Base-by-base conservation (phyloP, 2,113 vertebrate genomes). In the Ancistrus triradiatus region DNA sequence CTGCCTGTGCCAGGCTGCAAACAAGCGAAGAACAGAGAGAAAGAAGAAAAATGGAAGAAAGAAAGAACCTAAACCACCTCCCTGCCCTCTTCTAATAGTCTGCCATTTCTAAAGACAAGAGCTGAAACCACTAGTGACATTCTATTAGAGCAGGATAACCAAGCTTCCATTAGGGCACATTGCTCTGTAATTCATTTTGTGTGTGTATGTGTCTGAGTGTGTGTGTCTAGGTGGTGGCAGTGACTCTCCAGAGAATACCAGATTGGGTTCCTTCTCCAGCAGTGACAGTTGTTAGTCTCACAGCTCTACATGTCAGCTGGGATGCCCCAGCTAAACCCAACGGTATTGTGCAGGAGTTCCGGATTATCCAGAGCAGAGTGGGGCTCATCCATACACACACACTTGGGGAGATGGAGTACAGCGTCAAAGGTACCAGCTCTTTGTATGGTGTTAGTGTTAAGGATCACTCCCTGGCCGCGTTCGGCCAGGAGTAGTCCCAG, bases 221-320 rank as follows among this genome's bases (percentile, higher is more conserved):
- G 48, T 50, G 48, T 51, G 46, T 58, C 2, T 55, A 95, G 94
- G 91, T 95, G 80, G 77, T 89, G 69, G 92, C 88, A 64, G 82
- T 87, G 72, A 91, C 89, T 55, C 80, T 89, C 77, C 91, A 87
- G 80, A 90, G 91, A 67, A 74, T 90, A 73, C 92, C 91, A 0
- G 89, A 93, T 80, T 86, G 70, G 2, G 57, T 95, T 68, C 74
- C 69, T 57, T 79, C 87, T 4, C 90, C 91, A 6, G 40, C 74
- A 69, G 2, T 96, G 69, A 88, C 69, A 17, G 81, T 86, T 18
- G 69, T 83, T 63, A 88, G 83, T 59, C 75, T 91, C 18, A 79
- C 75, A 43, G 73, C 87, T 0, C 83, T 96, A 59, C 74, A 57
- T 44, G 47, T 95, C 69, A 91, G 80, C 80, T 95, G 94, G 93